Conservation (phyloP, 2,888 invertebrate genomes). For the Eucera pruinosa region DNA sequence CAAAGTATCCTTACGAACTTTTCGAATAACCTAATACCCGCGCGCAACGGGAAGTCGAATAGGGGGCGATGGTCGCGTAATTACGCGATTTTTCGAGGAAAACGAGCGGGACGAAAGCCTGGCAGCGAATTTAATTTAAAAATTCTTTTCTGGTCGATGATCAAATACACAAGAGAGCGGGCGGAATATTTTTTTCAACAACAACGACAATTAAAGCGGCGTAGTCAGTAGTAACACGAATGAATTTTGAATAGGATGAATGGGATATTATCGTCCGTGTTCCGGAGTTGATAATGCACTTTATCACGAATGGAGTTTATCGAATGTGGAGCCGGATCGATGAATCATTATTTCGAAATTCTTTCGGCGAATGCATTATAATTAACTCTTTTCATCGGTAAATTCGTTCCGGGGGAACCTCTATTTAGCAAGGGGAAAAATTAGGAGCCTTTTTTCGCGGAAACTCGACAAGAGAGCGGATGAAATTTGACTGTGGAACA, state of each 20-base stretch:
- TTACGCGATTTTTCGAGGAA: slow-evolving; percentile 53
- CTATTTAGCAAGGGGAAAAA: not conserved
- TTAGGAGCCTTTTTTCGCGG: not conserved
- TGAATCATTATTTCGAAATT: slow-evolving; percentile 53
- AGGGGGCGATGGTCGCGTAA: slow-evolving; percentile 45
- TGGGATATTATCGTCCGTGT: slow-evolving; percentile 62
- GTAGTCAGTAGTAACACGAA: slow-evolving; percentile 51
- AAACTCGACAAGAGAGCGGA: not conserved
- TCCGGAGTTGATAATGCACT: slow-evolving; percentile 66
- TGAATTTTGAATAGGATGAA: slow-evolving; percentile 63
- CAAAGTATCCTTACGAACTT: no score
- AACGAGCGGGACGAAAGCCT: slow-evolving; percentile 46
- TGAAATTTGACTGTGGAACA: not conserved
- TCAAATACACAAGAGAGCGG: slow-evolving; percentile 4
- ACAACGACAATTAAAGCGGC: slow-evolving; percentile 32
- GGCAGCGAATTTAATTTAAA: slow-evolving; percentile 55
- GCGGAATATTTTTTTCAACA: slow-evolving; percentile 47
- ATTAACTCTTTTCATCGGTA: slow-evolving; percentile 28
- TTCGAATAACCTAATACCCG: no score
- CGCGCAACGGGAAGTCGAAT: slow-evolving; percentile 47
- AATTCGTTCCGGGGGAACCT: slow-evolving; percentile 3
- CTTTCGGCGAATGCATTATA: slow-evolving; percentile 35
- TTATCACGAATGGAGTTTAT: slow-evolving; percentile 65
- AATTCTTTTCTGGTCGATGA: slow-evolving; percentile 41
- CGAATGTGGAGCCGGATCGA: slow-evolving; percentile 32